A percentile compares a stretch with the other conserved stretches of the same genome.
These are phyloP conservation scores for Nemotelus pantherinus DNA, from an alignment of 2,888 invertebrate genomes.

Conservation along the genomic window DNA sequence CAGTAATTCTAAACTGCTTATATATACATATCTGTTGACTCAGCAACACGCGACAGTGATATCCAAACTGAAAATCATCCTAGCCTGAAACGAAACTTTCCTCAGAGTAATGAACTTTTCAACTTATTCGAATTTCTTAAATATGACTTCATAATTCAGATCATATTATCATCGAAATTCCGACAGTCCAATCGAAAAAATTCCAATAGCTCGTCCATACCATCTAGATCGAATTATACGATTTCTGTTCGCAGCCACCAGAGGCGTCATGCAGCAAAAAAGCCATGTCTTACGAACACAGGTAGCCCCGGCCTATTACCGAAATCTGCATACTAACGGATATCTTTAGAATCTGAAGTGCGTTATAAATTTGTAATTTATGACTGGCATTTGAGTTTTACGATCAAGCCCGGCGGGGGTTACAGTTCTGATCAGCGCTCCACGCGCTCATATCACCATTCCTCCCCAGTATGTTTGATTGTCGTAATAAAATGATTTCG, in stretches of 20 bases:
- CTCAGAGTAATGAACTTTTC: conserved; percentile 19
- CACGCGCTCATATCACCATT: no score
- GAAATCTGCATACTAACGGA: conserved; percentile 42
- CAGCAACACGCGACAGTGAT: no score
- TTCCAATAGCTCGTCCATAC: conserved; percentile 15
- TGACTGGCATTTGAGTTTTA: conserved; percentile 48
- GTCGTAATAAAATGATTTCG: conserved; percentile 25
- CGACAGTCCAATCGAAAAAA: conserved; percentile 22
- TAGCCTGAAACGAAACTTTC: background rate
- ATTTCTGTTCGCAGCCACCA: background rate
- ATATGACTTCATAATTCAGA: conserved; percentile 28
- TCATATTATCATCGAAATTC: conserved; percentile 30
- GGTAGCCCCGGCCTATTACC: conserved; percentile 30
- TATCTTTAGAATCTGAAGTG: conserved; percentile 20
- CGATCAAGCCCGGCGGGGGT: conserved; percentile 13
- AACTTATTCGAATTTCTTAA: conserved; percentile 13
- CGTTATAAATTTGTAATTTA: conserved; percentile 49
- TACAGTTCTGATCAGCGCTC: background rate
- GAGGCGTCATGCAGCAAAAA: background rate
- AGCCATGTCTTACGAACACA: conserved; percentile 12
- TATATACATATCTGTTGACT: no score
- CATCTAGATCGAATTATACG: background rate
- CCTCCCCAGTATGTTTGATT: background rate
- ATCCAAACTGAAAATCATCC: no score
- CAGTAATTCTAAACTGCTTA: no score